A percentile compares a stretch with the other conserved stretches of the same genome.
These are phyloP conservation scores for Chrysodeixis includens DNA, from an alignment of 2,888 invertebrate species.

Conservation along the genomic window DNA sequence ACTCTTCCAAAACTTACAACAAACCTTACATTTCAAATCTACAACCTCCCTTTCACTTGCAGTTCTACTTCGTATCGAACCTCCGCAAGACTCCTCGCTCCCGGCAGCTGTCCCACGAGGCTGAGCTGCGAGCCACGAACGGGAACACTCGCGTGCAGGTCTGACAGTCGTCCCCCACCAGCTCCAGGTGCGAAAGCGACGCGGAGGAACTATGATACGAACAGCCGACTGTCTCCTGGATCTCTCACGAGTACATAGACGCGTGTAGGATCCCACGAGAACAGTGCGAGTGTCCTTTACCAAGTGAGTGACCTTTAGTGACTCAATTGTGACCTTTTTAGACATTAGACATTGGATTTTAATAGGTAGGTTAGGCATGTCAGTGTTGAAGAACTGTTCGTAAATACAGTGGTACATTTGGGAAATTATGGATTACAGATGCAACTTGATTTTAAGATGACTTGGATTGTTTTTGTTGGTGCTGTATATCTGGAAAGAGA, in stretches of 20 bases:
- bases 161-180: slow-evolving; percentile 76
- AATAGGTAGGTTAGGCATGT: too few relatives aligned
- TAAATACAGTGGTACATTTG: too few relatives aligned
- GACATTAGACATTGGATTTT: too few relatives aligned
- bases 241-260: slow-evolving; percentile 79
- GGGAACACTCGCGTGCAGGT: slow-evolving; percentile 84
- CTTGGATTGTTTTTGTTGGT: too few relatives aligned
- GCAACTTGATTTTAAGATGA: too few relatives aligned
- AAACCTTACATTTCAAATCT: not conserved
- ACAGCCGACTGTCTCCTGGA: slow-evolving; percentile 79
- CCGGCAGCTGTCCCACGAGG: slow-evolving; percentile 72
- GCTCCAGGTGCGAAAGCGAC: slow-evolving; percentile 69
- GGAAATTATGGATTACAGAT: too few relatives aligned
- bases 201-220: slow-evolving; percentile 70
- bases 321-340: too few relatives aligned
- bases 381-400: too few relatives aligned
- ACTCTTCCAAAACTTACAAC: too few relatives aligned
- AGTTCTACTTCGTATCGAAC: slow-evolving; percentile 83
- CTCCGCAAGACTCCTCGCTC: slow-evolving; percentile 77
- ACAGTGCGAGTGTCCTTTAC: slow-evolving; percentile 29
- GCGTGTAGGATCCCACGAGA: slow-evolving; percentile 46
- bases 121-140: slow-evolving; percentile 82
- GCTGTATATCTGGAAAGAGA: too few relatives aligned
- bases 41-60: slow-evolving; percentile 51
- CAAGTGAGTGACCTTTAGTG: too few relatives aligned